Evolutionary conservation across 2,113 vertebrate genomes (phyloP).

Genomic region (Poecile atricapillus): DNA sequence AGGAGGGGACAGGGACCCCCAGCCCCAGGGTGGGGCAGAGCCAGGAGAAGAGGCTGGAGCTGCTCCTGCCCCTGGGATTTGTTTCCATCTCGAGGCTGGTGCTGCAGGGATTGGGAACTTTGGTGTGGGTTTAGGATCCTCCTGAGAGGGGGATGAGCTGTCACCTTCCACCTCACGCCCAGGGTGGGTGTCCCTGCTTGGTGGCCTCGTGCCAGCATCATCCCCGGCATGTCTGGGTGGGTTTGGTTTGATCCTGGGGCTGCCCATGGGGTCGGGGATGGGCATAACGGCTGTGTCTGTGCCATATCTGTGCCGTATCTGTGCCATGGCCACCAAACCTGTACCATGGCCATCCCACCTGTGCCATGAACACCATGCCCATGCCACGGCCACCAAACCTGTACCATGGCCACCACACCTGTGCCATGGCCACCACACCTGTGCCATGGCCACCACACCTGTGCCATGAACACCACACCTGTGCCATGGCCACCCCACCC

Average conservation of each 20-base stretch:
- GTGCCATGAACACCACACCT: rapidly evolving
- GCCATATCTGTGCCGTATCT: background rate
- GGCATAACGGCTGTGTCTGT: rapidly evolving
- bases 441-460: background rate
- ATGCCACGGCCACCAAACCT: too few relatives aligned
- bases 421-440: too few relatives aligned
- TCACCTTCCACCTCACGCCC: background rate
- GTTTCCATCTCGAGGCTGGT: background rate
- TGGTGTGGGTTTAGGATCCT: background rate
- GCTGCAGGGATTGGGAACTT: background rate
- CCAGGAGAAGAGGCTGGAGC: background rate
- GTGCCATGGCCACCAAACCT: background rate
- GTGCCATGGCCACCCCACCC: rapidly evolving
- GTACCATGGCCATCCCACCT: too few relatives aligned
- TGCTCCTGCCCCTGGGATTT: background rate
- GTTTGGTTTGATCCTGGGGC: rapidly evolving
- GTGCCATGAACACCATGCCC: too few relatives aligned
- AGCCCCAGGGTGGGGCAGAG: background rate
- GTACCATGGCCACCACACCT: too few relatives aligned
- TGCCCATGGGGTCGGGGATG: rapidly evolving
- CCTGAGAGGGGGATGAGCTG: background rate
- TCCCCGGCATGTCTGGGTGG: rapidly evolving
- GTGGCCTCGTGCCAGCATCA: rapidly evolving
- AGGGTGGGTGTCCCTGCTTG: rapidly evolving
- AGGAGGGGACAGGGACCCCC: background rate